Evolutionary conservation across 2,797 vertebrate species (phyloP).

Genomic region (Enteromius thamalakanensis): DNA sequence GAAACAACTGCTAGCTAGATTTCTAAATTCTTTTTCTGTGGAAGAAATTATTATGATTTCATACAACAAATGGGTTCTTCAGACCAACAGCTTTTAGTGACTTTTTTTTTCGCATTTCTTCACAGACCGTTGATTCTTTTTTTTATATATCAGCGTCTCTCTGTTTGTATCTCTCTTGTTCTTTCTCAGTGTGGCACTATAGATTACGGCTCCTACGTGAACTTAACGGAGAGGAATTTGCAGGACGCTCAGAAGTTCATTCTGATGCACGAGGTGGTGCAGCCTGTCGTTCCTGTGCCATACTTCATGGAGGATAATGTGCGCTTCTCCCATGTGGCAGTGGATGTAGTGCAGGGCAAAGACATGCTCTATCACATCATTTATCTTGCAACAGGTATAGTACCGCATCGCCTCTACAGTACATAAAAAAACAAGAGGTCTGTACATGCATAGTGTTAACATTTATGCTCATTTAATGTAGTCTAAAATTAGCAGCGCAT

Average conservation of each 20-base stretch:
- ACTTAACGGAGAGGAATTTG: constrained; percentile 92
- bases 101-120: neutral
- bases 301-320: constrained; percentile 96
- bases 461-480: neutral
- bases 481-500: neutral
- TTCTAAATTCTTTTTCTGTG: constrained; percentile 20
- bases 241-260: constrained; percentile 96
- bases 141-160: neutral
- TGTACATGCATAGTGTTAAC: neutral
- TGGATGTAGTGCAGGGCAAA: constrained; percentile 95
- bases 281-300: constrained; percentile 86
- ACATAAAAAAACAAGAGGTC: neutral
- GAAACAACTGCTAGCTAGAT: neutral
- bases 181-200: constrained; percentile 87
- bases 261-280: constrained; percentile 94
- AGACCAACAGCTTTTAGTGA: neutral
- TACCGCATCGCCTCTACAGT: neutral
- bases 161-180: constrained; percentile 11
- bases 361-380: constrained; percentile 94
- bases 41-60: neutral
- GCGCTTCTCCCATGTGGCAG: constrained; percentile 91
- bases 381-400: constrained; percentile 92
- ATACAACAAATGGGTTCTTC: neutral
- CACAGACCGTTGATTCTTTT: neutral
- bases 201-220: constrained; percentile 91